Conservation (phyloP, 1,140 invertebrate genomes). For the Hypsibius dujardini region DNA sequence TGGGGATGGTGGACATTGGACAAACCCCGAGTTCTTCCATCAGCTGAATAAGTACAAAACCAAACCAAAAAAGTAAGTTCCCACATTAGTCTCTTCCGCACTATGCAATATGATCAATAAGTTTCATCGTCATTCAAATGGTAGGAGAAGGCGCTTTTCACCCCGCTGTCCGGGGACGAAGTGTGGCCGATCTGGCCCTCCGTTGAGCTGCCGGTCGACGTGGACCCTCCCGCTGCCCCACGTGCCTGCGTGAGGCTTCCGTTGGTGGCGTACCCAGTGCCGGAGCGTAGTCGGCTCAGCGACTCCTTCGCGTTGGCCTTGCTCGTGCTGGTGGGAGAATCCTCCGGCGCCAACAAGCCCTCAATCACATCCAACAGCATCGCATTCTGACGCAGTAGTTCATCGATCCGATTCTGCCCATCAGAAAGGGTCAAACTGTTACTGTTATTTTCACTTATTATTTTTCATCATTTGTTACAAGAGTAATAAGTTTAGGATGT, state of each 20-base stretch:
- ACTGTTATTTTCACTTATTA: too few species aligned
- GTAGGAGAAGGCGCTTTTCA: neutral
- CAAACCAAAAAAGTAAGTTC: neutral
- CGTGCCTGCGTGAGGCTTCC: neutral
- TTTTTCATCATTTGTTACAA: too few species aligned
- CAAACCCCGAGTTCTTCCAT: neutral
- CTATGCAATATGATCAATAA: neutral
- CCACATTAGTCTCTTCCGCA: neutral
- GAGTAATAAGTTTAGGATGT: too few species aligned
- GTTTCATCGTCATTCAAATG: neutral
- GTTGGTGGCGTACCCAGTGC: neutral
- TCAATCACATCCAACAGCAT: conserved; percentile 10
- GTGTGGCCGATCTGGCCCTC: neutral
- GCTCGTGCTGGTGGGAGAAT: neutral
- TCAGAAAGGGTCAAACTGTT: too few species aligned
- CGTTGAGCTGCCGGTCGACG: neutral
- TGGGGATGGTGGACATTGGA: neutral
- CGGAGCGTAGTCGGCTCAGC: neutral
- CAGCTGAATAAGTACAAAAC: neutral
- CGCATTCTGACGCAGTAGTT: conserved; percentile 8
- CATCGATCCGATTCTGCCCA: conserved; percentile 14
- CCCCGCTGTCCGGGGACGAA: conserved; percentile 13
- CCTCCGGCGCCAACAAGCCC: neutral
- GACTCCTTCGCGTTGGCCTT: neutral
- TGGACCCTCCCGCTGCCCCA: neutral